Evolutionary conservation across 2,888 invertebrate genomes (phyloP).

Genomic region (Eristalis intricaria): DNA sequence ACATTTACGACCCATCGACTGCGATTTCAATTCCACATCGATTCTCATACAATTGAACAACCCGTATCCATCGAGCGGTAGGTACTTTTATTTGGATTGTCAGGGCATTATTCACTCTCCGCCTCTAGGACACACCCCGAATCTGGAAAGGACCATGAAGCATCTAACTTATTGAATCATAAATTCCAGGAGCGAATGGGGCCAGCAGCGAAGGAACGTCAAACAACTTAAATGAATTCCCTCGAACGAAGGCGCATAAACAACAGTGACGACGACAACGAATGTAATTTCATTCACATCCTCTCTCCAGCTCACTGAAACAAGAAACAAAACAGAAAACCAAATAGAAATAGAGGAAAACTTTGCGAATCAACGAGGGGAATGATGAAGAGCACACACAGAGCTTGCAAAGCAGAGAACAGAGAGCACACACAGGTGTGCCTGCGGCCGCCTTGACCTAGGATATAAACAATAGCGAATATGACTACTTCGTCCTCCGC

Average conservation of each 20-base stretch:
- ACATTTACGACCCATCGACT: background rate
- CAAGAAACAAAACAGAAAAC: constrained; percentile 8
- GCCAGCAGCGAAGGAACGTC: constrained; percentile 14
- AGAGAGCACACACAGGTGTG: constrained; percentile 29
- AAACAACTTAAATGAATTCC: constrained; percentile 31
- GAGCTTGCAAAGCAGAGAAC: background rate
- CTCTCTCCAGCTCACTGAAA: background rate
- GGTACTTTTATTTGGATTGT: constrained; percentile 22
- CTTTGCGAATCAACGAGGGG: too few relatives aligned
- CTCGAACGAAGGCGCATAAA: background rate
- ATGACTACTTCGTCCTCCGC: constrained; percentile 15
- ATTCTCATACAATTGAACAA: background rate
- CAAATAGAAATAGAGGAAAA: background rate
- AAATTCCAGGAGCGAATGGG: constrained; percentile 26
- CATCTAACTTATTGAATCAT: constrained; percentile 32
- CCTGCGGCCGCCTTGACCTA: constrained; percentile 41
- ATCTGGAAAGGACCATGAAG: background rate
- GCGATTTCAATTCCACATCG: background rate
- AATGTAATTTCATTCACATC: constrained; percentile 34
- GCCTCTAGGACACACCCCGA: background rate
- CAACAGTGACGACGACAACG: constrained; percentile 1
- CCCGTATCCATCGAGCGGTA: background rate
- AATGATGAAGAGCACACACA: background rate
- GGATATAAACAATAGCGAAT: constrained; percentile 41
- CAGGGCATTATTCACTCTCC: constrained; percentile 15